Evolutionary conservation across 2,888 invertebrate genomes (phyloP).

Genomic region (Heliconius aoede): DNA sequence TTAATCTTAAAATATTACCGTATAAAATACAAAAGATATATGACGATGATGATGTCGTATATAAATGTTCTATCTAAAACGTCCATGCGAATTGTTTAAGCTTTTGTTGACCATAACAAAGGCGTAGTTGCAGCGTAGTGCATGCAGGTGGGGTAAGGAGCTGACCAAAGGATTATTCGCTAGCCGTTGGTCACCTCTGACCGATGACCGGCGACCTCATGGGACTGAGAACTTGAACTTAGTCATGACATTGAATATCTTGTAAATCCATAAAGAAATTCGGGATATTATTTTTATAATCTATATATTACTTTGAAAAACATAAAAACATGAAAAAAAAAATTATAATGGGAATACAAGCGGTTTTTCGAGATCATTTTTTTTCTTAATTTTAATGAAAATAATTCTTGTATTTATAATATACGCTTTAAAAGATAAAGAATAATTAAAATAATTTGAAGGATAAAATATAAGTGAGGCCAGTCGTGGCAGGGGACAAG

Average conservation of each 20-base stretch:
- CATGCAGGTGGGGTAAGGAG: conserved; percentile 51
- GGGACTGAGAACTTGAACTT: conserved; percentile 77
- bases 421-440: not conserved
- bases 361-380: not conserved
- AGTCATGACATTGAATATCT: conserved; percentile 50
- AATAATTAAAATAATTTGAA: no score
- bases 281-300: not conserved
- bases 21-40: no score
- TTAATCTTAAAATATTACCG: not conserved
- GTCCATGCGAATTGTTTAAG: conserved; percentile 15
- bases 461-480: not conserved
- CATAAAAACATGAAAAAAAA: not conserved
- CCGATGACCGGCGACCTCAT: conserved; percentile 76
- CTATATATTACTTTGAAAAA: not conserved
- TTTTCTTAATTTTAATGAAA: not conserved
- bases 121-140: no score
- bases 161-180: conserved; percentile 55
- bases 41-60: not conserved
- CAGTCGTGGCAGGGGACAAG: no score
- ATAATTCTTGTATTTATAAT: not conserved
- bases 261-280: not conserved
- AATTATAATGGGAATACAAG: not conserved
- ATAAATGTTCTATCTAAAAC: conserved; percentile 16
- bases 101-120: conserved; percentile 14
- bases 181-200: conserved; percentile 81